Conservation (phyloP, 2,888 invertebrate species). For the Rhaphigaster nebulosa region DNA sequence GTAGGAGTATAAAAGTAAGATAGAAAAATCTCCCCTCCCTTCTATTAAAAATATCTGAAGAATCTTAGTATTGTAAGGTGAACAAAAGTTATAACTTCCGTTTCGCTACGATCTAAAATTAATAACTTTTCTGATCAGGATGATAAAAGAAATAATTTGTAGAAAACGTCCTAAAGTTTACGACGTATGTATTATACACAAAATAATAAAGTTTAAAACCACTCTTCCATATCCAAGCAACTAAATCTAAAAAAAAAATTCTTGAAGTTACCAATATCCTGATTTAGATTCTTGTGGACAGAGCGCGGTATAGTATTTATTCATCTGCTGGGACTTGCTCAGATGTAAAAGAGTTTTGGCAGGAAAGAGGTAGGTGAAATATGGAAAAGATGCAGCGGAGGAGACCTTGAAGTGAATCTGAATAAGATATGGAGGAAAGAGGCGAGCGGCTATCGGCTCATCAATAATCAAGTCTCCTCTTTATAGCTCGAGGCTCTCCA, state of each 20-base stretch:
- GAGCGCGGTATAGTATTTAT: neutral
- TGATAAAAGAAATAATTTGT: too few species aligned
- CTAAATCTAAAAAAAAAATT: neutral
- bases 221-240: too few species aligned
- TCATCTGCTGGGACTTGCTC: neutral
- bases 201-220: too few species aligned
- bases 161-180: too few species aligned
- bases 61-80: too few species aligned
- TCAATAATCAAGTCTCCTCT: conserved; percentile 34
- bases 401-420: conserved; percentile 39
- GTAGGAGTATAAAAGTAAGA: too few species aligned
- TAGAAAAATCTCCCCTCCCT: too few species aligned
- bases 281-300: neutral
- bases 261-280: neutral
- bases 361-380: neutral
- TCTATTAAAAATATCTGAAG: too few species aligned
- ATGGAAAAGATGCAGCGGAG: conserved; percentile 19
- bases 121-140: too few species aligned
- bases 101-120: too few species aligned
- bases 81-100: too few species aligned
- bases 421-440: conserved; percentile 22
- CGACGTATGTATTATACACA: too few species aligned
- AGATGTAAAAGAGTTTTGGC: conserved; percentile 8
- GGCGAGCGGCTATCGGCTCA: neutral
- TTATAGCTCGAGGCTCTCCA: neutral